Evolutionary conservation across 2,888 invertebrate species (phyloP).

Genomic region (Monopis laevigella): DNA sequence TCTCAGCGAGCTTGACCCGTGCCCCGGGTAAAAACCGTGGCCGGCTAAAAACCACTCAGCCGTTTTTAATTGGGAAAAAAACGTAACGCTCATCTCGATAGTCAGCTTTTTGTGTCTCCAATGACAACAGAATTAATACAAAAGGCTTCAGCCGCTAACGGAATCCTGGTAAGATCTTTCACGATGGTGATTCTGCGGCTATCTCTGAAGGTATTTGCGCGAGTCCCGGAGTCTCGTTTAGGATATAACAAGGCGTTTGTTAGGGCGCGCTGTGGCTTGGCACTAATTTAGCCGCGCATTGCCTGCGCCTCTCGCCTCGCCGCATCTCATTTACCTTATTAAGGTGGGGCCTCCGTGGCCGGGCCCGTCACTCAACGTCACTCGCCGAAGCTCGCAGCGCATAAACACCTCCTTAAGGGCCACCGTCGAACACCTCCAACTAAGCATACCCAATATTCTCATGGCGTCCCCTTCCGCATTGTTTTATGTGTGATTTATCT

Average conservation of each 20-base stretch:
- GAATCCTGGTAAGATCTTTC: not conserved
- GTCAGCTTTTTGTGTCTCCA: slow-evolving; percentile 8
- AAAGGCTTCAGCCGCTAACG: slow-evolving; percentile 8
- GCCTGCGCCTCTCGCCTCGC: slow-evolving; percentile 16
- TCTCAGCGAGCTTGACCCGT: slow-evolving; percentile 63
- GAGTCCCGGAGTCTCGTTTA: no score
- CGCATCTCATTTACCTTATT: slow-evolving; percentile 60
- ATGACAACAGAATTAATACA: slow-evolving; percentile 9
- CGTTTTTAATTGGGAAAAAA: slow-evolving; percentile 52
- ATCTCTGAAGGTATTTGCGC: no score
- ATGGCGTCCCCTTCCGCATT: slow-evolving; percentile 5
- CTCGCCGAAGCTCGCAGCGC: slow-evolving; percentile 27
- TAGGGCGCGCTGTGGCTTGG: slow-evolving; percentile 26
- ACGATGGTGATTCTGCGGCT: no score
- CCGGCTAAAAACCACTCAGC: slow-evolving; percentile 37
- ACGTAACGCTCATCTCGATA: slow-evolving; percentile 22
- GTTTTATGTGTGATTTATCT: no score
- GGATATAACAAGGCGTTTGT: slow-evolving; percentile 49
- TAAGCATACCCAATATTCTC: slow-evolving; percentile 6
- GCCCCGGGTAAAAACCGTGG: slow-evolving; percentile 50
- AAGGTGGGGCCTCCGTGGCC: slow-evolving; percentile 35
- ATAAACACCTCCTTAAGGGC: slow-evolving; percentile 46
- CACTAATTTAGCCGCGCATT: slow-evolving; percentile 14
- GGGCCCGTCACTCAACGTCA: slow-evolving; percentile 56
- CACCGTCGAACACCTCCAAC: slow-evolving; percentile 32